Evolutionary conservation across 2,888 invertebrate species (phyloP).

Genomic region (Acronicta alni): DNA sequence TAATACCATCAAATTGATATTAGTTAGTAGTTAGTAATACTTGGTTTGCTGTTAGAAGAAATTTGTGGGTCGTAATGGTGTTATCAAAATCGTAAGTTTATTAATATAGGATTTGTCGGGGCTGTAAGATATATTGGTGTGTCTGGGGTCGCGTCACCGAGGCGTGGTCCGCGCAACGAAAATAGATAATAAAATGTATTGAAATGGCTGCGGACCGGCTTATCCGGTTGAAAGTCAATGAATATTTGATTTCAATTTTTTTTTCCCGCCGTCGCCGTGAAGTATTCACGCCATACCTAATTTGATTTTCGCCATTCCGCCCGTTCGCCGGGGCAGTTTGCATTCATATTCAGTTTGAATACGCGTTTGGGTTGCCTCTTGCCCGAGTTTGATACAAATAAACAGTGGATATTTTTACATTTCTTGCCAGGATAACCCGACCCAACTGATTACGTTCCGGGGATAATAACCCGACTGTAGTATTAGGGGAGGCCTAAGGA

Average conservation of each 20-base stretch:
- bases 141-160: constrained; percentile 57
- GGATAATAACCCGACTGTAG: constrained; percentile 82
- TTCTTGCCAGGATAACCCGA: constrained; percentile 84
- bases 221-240: constrained; percentile 89
- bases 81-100: constrained; percentile 42
- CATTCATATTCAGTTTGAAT: constrained; percentile 89
- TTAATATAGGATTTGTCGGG: constrained; percentile 43
- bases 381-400: constrained; percentile 88
- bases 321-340: constrained; percentile 87
- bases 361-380: constrained; percentile 87
- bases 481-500: constrained; percentile 75
- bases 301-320: constrained; percentile 89
- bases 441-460: constrained; percentile 87
- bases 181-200: constrained; percentile 89
- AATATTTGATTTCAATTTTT: constrained; percentile 90
- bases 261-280: constrained; percentile 88
- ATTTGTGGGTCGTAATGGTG: constrained; percentile 12
- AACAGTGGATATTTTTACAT: constrained; percentile 89
- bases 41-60: constrained; percentile 14
- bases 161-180: constrained; percentile 76
- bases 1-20: too few relatives aligned
- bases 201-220: constrained; percentile 88
- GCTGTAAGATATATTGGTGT: constrained; percentile 33
- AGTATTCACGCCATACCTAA: constrained; percentile 89
- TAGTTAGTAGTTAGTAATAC: background rate